Evolutionary conservation across 1,140 invertebrate genomes (phyloP).

Genomic region (Lordiphosa mommai): DNA sequence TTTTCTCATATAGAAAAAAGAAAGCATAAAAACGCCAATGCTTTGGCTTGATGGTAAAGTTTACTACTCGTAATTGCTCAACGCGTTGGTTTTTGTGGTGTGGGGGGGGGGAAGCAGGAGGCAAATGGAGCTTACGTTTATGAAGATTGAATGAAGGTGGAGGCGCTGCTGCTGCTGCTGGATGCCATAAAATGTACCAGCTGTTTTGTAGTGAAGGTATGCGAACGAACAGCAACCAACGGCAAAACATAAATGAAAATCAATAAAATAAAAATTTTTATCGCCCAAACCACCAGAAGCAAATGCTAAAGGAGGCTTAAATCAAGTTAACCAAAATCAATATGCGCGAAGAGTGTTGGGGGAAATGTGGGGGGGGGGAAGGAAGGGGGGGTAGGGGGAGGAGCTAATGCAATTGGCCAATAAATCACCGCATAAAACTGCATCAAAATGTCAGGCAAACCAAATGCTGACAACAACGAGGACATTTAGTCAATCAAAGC

Average conservation of each 20-base stretch:
- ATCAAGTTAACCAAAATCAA: constrained; percentile 39
- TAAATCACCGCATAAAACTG: constrained; percentile 64
- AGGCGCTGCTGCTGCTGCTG: neutral
- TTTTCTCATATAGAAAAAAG: too few species aligned
- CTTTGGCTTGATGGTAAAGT: neutral
- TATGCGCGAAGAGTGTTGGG: constrained; percentile 7
- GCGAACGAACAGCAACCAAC: constrained; percentile 26
- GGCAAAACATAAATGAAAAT: constrained; percentile 68
- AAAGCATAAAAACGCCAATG: neutral
- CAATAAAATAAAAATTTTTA: constrained; percentile 70
- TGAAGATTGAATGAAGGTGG: constrained; percentile 39
- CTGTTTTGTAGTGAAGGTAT: constrained; percentile 46
- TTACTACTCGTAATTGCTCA: constrained; percentile 5
- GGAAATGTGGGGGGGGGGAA: neutral
- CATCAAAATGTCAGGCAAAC: constrained; percentile 29
- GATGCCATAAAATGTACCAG: constrained; percentile 54
- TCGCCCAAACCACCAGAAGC: constrained; percentile 28
- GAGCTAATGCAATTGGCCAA: constrained; percentile 66
- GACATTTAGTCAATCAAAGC: constrained; percentile 38
- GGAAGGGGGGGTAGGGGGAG: neutral
- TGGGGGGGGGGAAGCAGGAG: neutral
- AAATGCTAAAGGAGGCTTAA: constrained; percentile 23
- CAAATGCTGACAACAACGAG: constrained; percentile 6
- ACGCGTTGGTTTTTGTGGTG: constrained; percentile 4
- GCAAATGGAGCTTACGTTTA: constrained; percentile 36